Base-by-base conservation (phyloP, 2,888 invertebrate species). In the Drosophila incognita region DNA sequence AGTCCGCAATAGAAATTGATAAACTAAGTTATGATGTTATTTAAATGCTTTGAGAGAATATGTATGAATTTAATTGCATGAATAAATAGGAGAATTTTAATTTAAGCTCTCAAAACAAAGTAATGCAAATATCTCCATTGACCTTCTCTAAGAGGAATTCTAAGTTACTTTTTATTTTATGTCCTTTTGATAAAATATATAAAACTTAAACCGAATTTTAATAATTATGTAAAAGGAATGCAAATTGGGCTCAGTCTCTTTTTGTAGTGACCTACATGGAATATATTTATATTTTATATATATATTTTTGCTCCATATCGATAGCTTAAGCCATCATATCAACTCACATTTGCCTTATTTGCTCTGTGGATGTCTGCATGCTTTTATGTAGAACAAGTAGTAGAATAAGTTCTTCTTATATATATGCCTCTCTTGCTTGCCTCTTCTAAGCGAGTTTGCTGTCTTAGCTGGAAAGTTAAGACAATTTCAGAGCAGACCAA, bases 371-470 rank as follows among this genome's bases (percentile, higher is more conserved):
- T 33, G 11, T 27, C 58, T 24, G 49, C 27, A 6, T n/a, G 38
- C 40, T 29, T 59, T 31, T 29, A 24, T 66, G 3, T 46, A 13
- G 29, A 60, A 46, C 52, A 10, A 7, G 31, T 31, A 31, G 27
- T 27, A 27, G 27, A 27, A 4, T 27, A 27, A 27, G 4, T 42
- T 11, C 2, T 6, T 36, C 6, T 36, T 38, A 0, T 2, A 0
- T 18, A 0, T 8, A 2, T 38, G 8, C 21, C 27, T 29, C 40
- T 3, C 1, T 40, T 49, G 56, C 65, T 51, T 60, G 42, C 27
- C 59, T 48, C 58, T 24, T 54, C 54, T 58, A 56, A 53, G 42
- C 38, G 21, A 58, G 56, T 8, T 46, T 69, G 46, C 46, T 62
- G 40, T 36, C 40, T 49, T 27, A n/a, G 18, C 46, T 57, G n/a